Evolutionary conservation across 37 sponge, comb jelly and placozoan genomes (phyloP), one percentile per base, ranked within the genome.

Genomic region (Bolinopsis microptera): DNA sequence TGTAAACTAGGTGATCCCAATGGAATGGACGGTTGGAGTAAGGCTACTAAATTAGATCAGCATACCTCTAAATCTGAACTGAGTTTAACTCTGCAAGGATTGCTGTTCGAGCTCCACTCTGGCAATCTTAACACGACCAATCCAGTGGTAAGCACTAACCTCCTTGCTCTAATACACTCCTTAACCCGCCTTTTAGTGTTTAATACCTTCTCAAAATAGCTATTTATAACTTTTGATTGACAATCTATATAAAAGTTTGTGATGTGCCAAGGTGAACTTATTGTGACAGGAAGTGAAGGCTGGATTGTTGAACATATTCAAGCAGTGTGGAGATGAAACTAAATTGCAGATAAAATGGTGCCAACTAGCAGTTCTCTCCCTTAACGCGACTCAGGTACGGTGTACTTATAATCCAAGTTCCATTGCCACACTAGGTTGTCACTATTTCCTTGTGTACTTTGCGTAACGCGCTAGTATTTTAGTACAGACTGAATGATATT

Each of bases 291-390:
- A 86, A n/a, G 90, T 86, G 5, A 86, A 86, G 48, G 26, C 61
- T 16, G 90, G 38, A 24, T 48, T 86, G 40, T 40, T 86, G 36
- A 23, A 41, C 61, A 0, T 41, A 8, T n/a, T 38, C 1, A 27
- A 22, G 61, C 90, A 39, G 35, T 86, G 90, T n/a, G 90, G 90
- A 22, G 80, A 77, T 32, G 90, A 86, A 26, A 38, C 35, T 2
- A 18, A 86, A 23, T 48, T 86, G 48, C 90, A 86, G 35, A 38
- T 86, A 8, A 86, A 86, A 38, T 86, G 90, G 90, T 86, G 90
- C 30, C 90, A 86, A 26, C 26, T 86, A 27, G 41, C 61, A 5
- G 90, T 86, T 22, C 61, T 86, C 0, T 40, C 90, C 0, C 90
- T 86, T 25, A 86, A 86, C 61, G 61, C 61, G 24, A 41, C 61